Conservation (phyloP, 2,888 invertebrate species). For the Drosophila quinaria region DNA sequence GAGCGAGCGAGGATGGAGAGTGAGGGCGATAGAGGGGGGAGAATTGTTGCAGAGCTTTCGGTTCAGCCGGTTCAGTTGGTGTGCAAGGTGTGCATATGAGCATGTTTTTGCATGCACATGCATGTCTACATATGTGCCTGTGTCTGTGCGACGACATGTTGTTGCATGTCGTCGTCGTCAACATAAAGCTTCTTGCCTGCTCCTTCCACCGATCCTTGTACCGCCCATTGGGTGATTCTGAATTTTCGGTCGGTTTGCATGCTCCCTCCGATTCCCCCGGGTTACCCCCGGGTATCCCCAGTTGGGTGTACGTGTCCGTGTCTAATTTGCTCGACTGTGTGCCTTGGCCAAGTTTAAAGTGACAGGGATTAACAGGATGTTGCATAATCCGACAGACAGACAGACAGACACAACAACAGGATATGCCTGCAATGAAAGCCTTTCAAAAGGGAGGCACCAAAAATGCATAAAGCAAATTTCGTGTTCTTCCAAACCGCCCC, state of each 20-base stretch:
- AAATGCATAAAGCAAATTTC: conserved; percentile 56
- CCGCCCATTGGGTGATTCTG: conserved; percentile 49
- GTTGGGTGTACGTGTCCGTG: conserved; percentile 35
- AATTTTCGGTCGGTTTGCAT: conserved; percentile 54
- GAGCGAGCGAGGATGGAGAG: not conserved
- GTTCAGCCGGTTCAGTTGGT: conserved; percentile 41
- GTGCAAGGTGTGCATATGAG: conserved; percentile 61
- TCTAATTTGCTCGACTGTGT: conserved; percentile 71
- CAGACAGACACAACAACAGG: conserved; percentile 73
- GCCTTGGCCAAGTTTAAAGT: conserved; percentile 73
- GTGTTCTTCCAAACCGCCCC: conserved; percentile 40
- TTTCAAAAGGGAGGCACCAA: conserved; percentile 17
- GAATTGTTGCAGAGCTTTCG: conserved; percentile 33
- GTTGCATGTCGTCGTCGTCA: conserved; percentile 68
- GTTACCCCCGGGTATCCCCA: not conserved
- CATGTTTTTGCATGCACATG: conserved; percentile 42
- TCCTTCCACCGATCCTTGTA: not conserved
- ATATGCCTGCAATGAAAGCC: conserved; percentile 47
- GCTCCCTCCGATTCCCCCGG: not conserved
- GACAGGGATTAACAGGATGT: conserved; percentile 84
- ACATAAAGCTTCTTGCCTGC: conserved; percentile 40
- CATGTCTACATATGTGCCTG: conserved; percentile 28
- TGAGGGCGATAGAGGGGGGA: not conserved
- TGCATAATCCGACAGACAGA: conserved; percentile 81
- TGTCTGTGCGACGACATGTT: conserved; percentile 64